Evolutionary conservation across 2,888 invertebrate genomes (phyloP).

Genomic region (Taenaris catops): DNA sequence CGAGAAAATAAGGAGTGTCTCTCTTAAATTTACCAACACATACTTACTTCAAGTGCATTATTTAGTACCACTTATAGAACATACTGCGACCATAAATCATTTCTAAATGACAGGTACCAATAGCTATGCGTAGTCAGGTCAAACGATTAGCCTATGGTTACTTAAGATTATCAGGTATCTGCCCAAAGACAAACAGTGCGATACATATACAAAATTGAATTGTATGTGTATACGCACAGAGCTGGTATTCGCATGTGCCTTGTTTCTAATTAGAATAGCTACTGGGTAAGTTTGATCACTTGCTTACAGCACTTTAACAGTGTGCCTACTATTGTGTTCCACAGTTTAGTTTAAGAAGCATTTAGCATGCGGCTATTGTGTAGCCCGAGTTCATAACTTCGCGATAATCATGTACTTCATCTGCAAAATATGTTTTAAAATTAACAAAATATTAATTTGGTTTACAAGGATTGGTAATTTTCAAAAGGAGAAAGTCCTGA

Average conservation of each 20-base stretch:
- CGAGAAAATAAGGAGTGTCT: no score
- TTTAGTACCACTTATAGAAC: constrained; percentile 6
- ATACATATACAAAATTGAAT: constrained; percentile 5
- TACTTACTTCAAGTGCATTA: not conserved
- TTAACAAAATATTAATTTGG: no score
- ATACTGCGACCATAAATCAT: constrained; percentile 24
- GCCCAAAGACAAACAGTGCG: constrained; percentile 1
- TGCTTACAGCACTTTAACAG: constrained; percentile 29
- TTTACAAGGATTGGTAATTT: no score
- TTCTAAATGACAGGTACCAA: constrained; percentile 20
- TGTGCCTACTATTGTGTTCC: constrained; percentile 23
- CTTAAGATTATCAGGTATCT: constrained; percentile 26
- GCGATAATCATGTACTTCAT: no score
- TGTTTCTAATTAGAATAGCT: constrained; percentile 18
- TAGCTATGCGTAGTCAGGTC: constrained; percentile 27
- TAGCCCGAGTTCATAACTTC: constrained; percentile 1
- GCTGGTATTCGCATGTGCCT: constrained; percentile 11
- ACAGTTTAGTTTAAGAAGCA: constrained; percentile 23
- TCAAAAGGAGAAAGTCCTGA: no score
- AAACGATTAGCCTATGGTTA: constrained; percentile 29
- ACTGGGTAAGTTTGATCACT: constrained; percentile 24
- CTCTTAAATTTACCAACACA: no score
- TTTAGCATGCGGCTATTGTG: constrained; percentile 9
- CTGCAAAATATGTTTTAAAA: no score
- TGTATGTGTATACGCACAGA: constrained; percentile 9